Conservation (phyloP, 2,888 invertebrate species). For the Latrodectus hesperus region DNA sequence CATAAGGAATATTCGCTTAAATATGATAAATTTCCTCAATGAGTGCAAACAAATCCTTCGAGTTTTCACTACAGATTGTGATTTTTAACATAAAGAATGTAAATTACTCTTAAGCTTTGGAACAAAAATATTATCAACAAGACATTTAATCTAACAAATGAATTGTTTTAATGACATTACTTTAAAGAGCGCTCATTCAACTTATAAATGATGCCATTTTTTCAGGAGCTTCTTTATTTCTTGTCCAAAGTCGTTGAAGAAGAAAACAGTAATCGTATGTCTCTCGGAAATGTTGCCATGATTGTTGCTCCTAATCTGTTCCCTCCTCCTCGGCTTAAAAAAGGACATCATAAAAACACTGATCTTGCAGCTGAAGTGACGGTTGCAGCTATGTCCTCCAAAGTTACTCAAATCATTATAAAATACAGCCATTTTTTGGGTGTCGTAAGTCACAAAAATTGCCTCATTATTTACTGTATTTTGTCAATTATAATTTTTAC, state of each 20-base stretch:
- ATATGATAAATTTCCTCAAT: too few relatives aligned
- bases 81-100: too few relatives aligned
- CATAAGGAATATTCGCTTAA: too few relatives aligned
- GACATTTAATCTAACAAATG: too few relatives aligned
- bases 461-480: too few relatives aligned
- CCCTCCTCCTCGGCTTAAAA: conserved; percentile 71
- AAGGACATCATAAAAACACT: conserved; percentile 66
- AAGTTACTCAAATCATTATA: conserved; percentile 88
- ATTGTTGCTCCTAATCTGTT: conserved; percentile 93
- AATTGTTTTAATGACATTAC: too few relatives aligned
- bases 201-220: not conserved
- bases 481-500: too few relatives aligned
- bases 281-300: conserved; percentile 92
- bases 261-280: conserved; percentile 87
- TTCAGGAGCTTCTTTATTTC: conserved; percentile 86
- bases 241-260: conserved; percentile 83
- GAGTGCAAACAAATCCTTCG: too few relatives aligned
- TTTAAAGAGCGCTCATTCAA: too few relatives aligned
- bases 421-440: conserved; percentile 86
- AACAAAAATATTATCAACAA: too few relatives aligned
- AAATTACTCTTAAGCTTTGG: too few relatives aligned
- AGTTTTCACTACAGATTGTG: too few relatives aligned
- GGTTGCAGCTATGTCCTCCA: conserved; percentile 91
- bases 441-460: conserved; percentile 30
- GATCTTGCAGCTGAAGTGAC: conserved; percentile 71